These are phyloP conservation scores for Montifringilla adamsi DNA, from an alignment of 2,113 vertebrate species.

Conservation along the genomic window DNA sequence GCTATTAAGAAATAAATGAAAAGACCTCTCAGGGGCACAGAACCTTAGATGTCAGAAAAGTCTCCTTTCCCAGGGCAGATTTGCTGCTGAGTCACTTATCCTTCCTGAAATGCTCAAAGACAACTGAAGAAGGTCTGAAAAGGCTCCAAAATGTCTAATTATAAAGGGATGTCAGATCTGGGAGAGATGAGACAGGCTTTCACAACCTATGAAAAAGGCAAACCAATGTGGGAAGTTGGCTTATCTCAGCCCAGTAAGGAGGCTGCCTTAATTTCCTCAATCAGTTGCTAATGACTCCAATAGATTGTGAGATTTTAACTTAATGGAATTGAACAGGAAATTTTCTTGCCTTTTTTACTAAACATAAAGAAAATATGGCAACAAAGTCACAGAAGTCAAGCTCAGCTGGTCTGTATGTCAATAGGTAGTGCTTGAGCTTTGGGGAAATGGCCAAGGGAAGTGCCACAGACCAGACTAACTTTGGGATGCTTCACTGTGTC, in stretches of 20 bases:
- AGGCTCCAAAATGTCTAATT: background rate
- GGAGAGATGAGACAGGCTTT: constrained; percentile 36
- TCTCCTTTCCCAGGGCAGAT: background rate
- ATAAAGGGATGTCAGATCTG: constrained; percentile 33
- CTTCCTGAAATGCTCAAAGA: constrained; percentile 8
- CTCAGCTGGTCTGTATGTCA: background rate
- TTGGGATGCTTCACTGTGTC: background rate
- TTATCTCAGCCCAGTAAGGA: constrained; percentile 22
- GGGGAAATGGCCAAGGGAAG: background rate
- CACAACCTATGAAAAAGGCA: background rate
- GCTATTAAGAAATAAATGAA: background rate
- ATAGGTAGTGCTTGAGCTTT: background rate
- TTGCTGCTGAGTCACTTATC: background rate
- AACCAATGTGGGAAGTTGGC: constrained; percentile 13
- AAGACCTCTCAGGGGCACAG: background rate
- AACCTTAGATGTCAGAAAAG: background rate
- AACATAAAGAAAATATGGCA: constrained; percentile 28
- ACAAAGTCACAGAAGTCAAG: constrained; percentile 10
- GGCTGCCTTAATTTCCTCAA: constrained; percentile 32
- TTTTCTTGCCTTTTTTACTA: constrained; percentile 16
- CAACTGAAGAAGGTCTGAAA: constrained; percentile 32
- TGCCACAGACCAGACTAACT: background rate
- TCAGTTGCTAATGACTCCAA: constrained; percentile 7
- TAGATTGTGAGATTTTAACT: constrained; percentile 34
- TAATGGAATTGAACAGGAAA: constrained; percentile 18